Percentiles rank a stretch among this genome's conserved stretches.
Evolutionary conservation across 1,140 invertebrate species (phyloP).

Genomic region (Papilio aristodemus): DNA sequence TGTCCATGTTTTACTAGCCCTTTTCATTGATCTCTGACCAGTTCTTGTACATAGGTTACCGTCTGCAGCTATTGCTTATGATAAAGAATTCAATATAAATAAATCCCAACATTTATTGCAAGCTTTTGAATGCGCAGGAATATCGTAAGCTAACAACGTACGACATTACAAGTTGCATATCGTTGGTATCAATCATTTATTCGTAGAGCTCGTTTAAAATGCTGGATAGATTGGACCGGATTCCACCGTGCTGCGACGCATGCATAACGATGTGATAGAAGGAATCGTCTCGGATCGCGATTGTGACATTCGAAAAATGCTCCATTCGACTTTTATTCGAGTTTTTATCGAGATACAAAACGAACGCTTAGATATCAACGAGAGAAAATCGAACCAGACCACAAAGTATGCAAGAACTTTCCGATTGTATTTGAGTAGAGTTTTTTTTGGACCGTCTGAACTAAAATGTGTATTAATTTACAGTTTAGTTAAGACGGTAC

Average conservation of each 20-base stretch:
- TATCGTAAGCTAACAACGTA: slow-evolving; percentile 30
- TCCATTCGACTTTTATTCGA: slow-evolving; percentile 19
- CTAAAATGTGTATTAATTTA: too few relatives aligned
- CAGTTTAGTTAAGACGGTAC: too few relatives aligned
- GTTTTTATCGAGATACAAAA: slow-evolving; percentile 7
- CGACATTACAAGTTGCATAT: slow-evolving; percentile 22
- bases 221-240: slow-evolving; percentile 29
- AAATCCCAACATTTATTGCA: neutral
- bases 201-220: slow-evolving; percentile 26
- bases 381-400: neutral
- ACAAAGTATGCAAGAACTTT: neutral
- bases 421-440: too few relatives aligned
- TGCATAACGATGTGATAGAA: slow-evolving; percentile 25
- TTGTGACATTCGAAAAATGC: slow-evolving; percentile 23
- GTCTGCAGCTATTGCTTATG: neutral
- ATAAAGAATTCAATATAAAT: slow-evolving; percentile 1
- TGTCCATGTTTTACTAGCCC: too few relatives aligned
- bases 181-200: slow-evolving; percentile 26
- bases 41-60: neutral
- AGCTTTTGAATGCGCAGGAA: neutral
- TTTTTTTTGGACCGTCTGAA: too few relatives aligned
- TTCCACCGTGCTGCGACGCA: slow-evolving; percentile 18
- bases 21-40: too few relatives aligned
- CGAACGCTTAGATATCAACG: neutral
- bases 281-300: slow-evolving; percentile 12